Percentiles rank a stretch among this genome's conserved stretches.
Evolutionary conservation across 2,113 vertebrate species (phyloP).

Genomic region (Lagopus muta): DNA sequence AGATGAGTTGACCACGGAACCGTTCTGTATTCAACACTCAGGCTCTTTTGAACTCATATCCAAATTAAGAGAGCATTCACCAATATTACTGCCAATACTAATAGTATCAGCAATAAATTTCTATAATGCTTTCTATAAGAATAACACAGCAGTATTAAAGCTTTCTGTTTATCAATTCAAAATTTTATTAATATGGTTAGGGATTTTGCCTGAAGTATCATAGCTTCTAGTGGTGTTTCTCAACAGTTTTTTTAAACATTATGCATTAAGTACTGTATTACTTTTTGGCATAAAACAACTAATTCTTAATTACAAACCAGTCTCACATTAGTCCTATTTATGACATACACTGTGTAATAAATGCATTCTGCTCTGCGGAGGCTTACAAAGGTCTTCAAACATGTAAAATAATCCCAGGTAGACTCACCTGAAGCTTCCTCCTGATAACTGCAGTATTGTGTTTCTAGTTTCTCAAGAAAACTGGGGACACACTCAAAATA

Average conservation of each 20-base stretch:
- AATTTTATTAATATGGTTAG: neutral
- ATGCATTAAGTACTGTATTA: neutral
- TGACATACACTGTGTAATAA: neutral
- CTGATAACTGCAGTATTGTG: neutral
- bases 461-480: neutral
- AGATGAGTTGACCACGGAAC: neutral
- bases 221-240: neutral
- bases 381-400: neutral
- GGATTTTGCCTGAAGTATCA: neutral
- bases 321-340: fast-evolving
- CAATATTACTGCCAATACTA: too few species aligned
- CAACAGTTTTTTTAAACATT: neutral
- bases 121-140: neutral
- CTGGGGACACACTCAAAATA: neutral
- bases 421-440: neutral
- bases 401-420: neutral
- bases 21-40: neutral
- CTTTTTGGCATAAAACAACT: neutral
- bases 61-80: neutral
- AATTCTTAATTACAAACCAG: neutral
- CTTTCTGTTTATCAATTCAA: neutral
- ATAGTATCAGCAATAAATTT: neutral
- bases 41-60: neutral
- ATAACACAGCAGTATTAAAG: neutral
- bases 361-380: neutral